phyloP scores from a whole-genome alignment of 2,888 invertebrate genomes.

The Clusia tigrina region DNA sequence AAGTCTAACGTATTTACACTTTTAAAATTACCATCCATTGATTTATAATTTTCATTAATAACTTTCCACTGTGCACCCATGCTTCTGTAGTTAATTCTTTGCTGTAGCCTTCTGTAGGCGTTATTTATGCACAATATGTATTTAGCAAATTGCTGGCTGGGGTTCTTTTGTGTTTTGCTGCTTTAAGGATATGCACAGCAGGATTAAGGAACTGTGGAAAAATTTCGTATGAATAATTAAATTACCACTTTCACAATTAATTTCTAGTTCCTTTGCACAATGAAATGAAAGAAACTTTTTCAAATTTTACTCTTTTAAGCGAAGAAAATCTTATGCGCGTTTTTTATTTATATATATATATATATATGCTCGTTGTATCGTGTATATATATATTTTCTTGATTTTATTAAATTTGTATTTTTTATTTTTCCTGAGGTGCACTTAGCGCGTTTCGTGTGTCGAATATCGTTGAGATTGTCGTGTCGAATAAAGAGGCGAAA shows the following conservation, averaged over 20 bases:
- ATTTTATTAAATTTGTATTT: background rate
- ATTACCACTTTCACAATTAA: background rate
- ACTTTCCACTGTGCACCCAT: slow-evolving; percentile 58
- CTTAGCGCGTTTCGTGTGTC: slow-evolving; percentile 42
- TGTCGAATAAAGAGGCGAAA: slow-evolving; percentile 36
- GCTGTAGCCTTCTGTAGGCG: background rate
- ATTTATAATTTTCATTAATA: slow-evolving; percentile 57
- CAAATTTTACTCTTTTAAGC: background rate
- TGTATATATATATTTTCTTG: too few species aligned
- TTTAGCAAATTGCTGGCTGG: too few species aligned
- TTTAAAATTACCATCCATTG: slow-evolving; percentile 52
- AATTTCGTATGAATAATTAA: slow-evolving; percentile 1
- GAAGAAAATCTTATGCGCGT: too few species aligned
- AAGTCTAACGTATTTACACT: slow-evolving; percentile 26
- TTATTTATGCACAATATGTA: background rate
- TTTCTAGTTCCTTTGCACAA: background rate
- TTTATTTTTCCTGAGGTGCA: background rate
- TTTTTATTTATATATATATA: too few species aligned
- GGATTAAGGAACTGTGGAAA: background rate
- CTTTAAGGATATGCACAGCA: slow-evolving; percentile 3
- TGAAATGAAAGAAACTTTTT: background rate
- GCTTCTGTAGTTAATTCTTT: slow-evolving; percentile 20
- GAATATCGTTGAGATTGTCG: slow-evolving; percentile 45
- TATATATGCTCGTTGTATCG: too few species aligned
- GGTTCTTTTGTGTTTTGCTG: too few species aligned